A percentile compares a stretch with the other conserved stretches of the same genome.
phyloP scores from a whole-genome alignment of 2,888 invertebrate genomes.

The Netelia inedita region DNA sequence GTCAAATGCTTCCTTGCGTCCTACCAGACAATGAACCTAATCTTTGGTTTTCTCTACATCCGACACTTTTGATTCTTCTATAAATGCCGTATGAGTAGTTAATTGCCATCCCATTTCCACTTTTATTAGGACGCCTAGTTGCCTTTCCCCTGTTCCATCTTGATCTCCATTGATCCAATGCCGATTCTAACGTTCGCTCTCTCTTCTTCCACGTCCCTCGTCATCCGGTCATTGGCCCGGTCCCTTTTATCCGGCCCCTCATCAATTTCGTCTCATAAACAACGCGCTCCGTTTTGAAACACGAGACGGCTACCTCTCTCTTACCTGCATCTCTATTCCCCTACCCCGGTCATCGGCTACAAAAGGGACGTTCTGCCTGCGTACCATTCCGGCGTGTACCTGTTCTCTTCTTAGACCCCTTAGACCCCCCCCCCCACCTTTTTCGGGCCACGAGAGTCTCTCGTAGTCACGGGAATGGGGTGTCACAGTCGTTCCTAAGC shows the following conservation, averaged over 20 bases:
- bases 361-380: neutral
- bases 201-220: neutral
- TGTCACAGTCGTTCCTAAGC: slow-evolving; percentile 43
- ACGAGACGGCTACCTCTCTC: slow-evolving; percentile 10
- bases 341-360: neutral
- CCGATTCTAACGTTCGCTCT: neutral
- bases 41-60: neutral
- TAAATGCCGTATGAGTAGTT: slow-evolving; percentile 40
- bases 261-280: slow-evolving; percentile 13
- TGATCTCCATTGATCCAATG: neutral
- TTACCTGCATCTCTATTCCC: slow-evolving; percentile 39
- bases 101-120: slow-evolving; percentile 18
- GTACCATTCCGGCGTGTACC: slow-evolving; percentile 18
- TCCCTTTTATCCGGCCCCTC: neutral
- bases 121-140: slow-evolving; percentile 33
- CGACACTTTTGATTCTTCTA: slow-evolving; percentile 11
- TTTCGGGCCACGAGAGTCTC: slow-evolving; percentile 21
- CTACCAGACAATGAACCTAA: neutral
- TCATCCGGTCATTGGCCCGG: slow-evolving; percentile 37
- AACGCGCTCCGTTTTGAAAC: slow-evolving; percentile 10
- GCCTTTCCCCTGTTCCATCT: too few relatives aligned
- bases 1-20: too few relatives aligned
- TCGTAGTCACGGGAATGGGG: neutral
- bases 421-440: slow-evolving; percentile 7
- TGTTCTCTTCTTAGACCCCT: slow-evolving; percentile 5